A percentile compares a stretch with the other conserved stretches of the same genome.
These are phyloP conservation scores for Corvus hawaiiensis DNA, from an alignment of 2,113 vertebrate species.

Conservation along the genomic window DNA sequence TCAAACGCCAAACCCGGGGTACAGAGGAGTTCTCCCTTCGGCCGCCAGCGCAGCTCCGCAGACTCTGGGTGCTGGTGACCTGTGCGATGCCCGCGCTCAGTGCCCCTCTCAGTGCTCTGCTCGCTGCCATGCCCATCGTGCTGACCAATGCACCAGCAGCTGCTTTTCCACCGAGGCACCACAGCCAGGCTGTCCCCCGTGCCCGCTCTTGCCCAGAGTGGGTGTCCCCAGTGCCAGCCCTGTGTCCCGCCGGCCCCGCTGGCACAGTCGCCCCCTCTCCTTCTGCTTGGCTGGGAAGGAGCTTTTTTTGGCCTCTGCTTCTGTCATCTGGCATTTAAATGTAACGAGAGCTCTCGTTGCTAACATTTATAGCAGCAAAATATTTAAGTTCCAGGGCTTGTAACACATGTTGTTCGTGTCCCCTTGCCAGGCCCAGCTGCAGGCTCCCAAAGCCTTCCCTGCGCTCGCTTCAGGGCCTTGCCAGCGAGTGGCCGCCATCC, in stretches of 20 bases:
- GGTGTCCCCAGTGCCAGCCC: constrained; percentile 25
- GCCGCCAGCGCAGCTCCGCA: accelerated
- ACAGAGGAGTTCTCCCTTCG: neutral
- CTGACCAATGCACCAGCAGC: accelerated
- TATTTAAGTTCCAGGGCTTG: constrained; percentile 47
- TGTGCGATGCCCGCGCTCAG: accelerated
- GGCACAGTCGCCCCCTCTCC: neutral
- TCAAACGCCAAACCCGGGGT: neutral
- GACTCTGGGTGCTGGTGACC: accelerated
- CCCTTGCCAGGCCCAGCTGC: constrained; percentile 28
- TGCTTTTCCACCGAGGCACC: neutral
- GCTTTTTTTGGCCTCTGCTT: constrained; percentile 66
- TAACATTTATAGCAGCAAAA: constrained; percentile 64
- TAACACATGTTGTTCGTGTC: neutral
- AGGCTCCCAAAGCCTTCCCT: neutral
- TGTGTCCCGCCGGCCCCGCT: constrained; percentile 6
- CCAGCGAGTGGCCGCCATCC: accelerated
- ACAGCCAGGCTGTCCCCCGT: neutral
- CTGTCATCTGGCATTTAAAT: constrained; percentile 70
- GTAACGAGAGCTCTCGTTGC: constrained; percentile 54
- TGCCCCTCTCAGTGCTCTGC: neutral
- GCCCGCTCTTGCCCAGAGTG: neutral
- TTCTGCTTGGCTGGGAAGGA: constrained; percentile 52
- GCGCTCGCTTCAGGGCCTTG: accelerated
- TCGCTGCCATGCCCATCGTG: accelerated